Evolutionary conservation across 1,140 invertebrate species (phyloP).

Genomic region (Geopemphigus sp.): DNA sequence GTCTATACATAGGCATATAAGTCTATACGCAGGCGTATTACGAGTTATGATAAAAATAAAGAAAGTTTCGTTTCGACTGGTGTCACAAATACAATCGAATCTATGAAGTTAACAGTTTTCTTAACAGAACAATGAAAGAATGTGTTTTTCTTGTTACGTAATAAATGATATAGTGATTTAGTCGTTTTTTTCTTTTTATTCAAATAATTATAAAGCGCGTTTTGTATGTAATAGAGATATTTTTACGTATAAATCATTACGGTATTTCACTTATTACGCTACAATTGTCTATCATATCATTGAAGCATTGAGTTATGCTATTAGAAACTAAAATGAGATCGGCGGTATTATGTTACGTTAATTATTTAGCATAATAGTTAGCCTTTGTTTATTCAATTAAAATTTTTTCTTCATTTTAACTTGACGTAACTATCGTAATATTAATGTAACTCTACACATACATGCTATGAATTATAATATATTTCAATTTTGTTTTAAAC

Average conservation of each 20-base stretch:
- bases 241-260: neutral
- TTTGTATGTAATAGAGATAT: neutral
- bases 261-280: neutral
- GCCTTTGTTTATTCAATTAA: too few species aligned
- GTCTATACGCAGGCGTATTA: neutral
- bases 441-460: too few species aligned
- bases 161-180: constrained; percentile 21
- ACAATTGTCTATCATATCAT: neutral
- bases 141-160: constrained; percentile 36
- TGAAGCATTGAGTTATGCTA: too few species aligned
- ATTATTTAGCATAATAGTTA: too few species aligned
- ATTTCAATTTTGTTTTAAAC: too few species aligned
- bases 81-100: constrained; percentile 46
- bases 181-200: constrained; percentile 2
- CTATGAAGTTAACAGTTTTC: constrained; percentile 27
- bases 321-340: too few species aligned
- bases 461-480: too few species aligned
- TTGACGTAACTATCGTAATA: too few species aligned
- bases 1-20: neutral
- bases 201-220: constrained; percentile 14
- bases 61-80: constrained; percentile 44
- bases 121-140: constrained; percentile 43
- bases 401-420: too few species aligned
- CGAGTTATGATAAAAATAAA: constrained; percentile 39
- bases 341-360: too few species aligned